These are phyloP conservation scores for Linepithema humile DNA, from an alignment of 1,140 invertebrate species.

Conservation along the genomic window DNA sequence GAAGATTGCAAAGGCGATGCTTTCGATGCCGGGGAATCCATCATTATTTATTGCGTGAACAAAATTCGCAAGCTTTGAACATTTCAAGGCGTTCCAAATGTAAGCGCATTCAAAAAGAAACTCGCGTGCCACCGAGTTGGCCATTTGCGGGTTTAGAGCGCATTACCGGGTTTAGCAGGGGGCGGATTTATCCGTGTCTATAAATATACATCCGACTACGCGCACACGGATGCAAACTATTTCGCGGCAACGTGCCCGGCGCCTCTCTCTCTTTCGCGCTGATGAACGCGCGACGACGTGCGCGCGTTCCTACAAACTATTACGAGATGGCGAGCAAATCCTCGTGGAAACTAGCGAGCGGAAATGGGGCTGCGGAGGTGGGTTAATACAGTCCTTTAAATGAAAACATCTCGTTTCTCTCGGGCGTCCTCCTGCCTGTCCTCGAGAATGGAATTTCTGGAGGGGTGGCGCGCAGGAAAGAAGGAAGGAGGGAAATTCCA, in stretches of 20 bases:
- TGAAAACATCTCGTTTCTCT: conserved; percentile 57
- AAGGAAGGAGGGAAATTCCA: conserved; percentile 10
- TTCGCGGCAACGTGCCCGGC: conserved; percentile 23
- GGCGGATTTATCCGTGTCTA: conserved; percentile 22
- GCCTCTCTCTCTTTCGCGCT: conserved; percentile 27
- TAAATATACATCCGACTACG: conserved; percentile 16
- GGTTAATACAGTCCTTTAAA: conserved; percentile 47
- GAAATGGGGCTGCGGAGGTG: conserved; percentile 27
- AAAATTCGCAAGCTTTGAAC: not conserved
- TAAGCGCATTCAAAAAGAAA: not conserved
- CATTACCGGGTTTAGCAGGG: conserved; percentile 6
- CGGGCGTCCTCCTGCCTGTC: conserved; percentile 1
- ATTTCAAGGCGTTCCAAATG: not conserved
- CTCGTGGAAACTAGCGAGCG: conserved; percentile 50
- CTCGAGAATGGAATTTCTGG: conserved; percentile 32
- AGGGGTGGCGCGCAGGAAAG: not conserved
- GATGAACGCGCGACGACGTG: conserved; percentile 15
- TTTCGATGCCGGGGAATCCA: not conserved
- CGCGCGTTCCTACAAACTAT: conserved; percentile 57
- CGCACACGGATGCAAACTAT: conserved; percentile 44
- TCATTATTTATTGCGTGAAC: not conserved
- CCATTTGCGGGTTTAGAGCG: conserved; percentile 22
- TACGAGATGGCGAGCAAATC: conserved; percentile 63
- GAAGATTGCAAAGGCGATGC: not conserved
- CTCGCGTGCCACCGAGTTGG: not conserved